phyloP scores from a whole-genome alignment of 2,888 invertebrate genomes.

The Dexiosoma caninum region DNA sequence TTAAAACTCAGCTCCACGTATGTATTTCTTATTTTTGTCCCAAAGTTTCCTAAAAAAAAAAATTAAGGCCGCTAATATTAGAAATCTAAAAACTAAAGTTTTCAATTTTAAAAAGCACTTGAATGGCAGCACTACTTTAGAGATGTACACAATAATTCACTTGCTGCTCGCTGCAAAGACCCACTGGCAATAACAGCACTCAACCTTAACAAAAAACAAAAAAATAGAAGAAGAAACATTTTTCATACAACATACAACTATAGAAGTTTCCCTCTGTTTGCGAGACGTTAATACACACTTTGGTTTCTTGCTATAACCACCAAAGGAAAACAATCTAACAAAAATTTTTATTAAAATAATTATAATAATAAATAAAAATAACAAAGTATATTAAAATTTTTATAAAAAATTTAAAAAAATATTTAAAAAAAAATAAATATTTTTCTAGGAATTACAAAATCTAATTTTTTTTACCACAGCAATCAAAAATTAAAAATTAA shows the following conservation, averaged over 20 bases:
- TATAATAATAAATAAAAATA: slow-evolving; percentile 29
- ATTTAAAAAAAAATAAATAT: background rate
- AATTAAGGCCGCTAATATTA: too few species aligned
- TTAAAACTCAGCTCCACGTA: too few species aligned
- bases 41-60: too few species aligned
- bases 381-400: slow-evolving; percentile 41
- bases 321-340: slow-evolving; percentile 65
- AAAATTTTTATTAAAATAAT: slow-evolving; percentile 61
- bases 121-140: background rate
- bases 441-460: slow-evolving; percentile 30
- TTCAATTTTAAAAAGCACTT: background rate
- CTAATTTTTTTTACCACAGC: background rate
- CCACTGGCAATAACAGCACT: too few species aligned
- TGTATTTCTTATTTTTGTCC: too few species aligned
- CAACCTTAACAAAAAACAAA: slow-evolving; percentile 52
- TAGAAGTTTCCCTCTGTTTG: slow-evolving; percentile 76
- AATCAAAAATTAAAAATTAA: background rate
- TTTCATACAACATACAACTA: slow-evolving; percentile 58
- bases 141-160: slow-evolving; percentile 27
- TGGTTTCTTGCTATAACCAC: slow-evolving; percentile 78
- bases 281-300: slow-evolving; percentile 77
- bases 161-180: too few species aligned
- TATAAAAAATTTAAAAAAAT: slow-evolving; percentile 51
- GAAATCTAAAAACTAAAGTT: too few species aligned
- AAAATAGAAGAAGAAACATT: slow-evolving; percentile 40